Percentiles rank a stretch among this genome's conserved stretches.
phyloP scores from a whole-genome alignment of 2,113 vertebrate species.

The Oreochromis tanganicae region DNA sequence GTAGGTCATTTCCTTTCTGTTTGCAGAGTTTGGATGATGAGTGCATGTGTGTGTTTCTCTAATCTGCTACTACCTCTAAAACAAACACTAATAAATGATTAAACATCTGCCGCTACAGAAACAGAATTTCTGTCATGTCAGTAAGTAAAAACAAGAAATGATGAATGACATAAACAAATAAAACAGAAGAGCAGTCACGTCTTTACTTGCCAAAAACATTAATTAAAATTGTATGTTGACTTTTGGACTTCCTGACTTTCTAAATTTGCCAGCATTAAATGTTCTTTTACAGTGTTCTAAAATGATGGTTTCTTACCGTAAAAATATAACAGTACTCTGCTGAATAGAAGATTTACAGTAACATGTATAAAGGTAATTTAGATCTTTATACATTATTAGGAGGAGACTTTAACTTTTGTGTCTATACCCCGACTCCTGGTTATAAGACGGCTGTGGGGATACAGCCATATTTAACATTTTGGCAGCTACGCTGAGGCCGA shows the following conservation, averaged over 20 bases:
- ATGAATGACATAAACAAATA: background rate
- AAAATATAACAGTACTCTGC: background rate
- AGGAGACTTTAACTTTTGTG: background rate
- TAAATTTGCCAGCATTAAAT: background rate
- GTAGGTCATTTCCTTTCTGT: slow-evolving; percentile 17
- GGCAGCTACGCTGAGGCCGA: background rate
- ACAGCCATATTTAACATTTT: background rate
- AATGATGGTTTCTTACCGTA: background rate
- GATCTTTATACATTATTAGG: background rate
- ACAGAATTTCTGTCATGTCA: background rate
- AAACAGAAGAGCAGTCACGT: background rate
- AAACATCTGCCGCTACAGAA: slow-evolving; percentile 8
- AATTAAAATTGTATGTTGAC: background rate
- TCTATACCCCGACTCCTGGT: background rate
- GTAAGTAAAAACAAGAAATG: background rate
- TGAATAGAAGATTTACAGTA: background rate
- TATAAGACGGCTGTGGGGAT: background rate
- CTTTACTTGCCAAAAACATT: background rate
- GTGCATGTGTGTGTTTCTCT: background rate
- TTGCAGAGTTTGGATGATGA: background rate
- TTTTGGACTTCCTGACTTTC: background rate
- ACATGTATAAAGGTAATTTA: background rate
- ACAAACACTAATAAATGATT: slow-evolving; percentile 23
- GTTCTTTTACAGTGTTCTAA: background rate
- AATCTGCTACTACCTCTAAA: slow-evolving; percentile 5